Evolutionary conservation across 2,797 vertebrate genomes (phyloP), one percentile per base, ranked within the genome.

Genomic region (Lepus townsendii): DNA sequence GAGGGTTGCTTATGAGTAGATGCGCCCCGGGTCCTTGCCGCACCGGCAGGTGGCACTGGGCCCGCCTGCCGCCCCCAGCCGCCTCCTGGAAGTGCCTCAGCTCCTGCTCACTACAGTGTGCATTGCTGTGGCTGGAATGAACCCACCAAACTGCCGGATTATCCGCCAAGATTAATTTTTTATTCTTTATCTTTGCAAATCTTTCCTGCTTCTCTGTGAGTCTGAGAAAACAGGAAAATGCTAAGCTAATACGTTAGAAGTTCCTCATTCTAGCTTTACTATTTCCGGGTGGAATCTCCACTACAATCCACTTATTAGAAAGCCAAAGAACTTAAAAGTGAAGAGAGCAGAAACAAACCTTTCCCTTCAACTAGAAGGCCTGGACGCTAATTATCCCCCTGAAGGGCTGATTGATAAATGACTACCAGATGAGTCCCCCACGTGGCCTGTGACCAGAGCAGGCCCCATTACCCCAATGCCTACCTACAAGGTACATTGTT

Each of bases 151-250:
- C 60, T 19, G 8, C 60, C 35, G 3, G 19, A 76, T 86, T 72
- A 13, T 47, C 14, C 77, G 38, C 54, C 57, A 69, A 90, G 62
- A 80, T 1, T 71, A 27, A 66, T 26, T 11, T 26, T 77, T 93
- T 92, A 32, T 52, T 32, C 16, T n/a, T 92, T 20, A 38, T 57
- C 13, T 69, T 35, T 83, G 32, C 35, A 78, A 94, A 75, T 77
- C 12, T 66, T 92, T 50, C 47, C 27, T 65, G n/a, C 22, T 87
- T 50, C 5, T 69, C 50, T 85, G 50, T 73, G 52, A 79, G 47
- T 83, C 32, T 75, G n/a, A 88, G 66, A 77, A 88, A 86, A 73
- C 4, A 60, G 75, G n/a, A 47, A 76, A 95, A 94, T 32, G 32
- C 10, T 78, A 65, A 47, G 62, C 69, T 73, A 77, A 84, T 57